Evolutionary conservation across 2,888 invertebrate genomes (phyloP), one percentile per base, ranked within the genome.

Genomic region (Troides helena): DNA sequence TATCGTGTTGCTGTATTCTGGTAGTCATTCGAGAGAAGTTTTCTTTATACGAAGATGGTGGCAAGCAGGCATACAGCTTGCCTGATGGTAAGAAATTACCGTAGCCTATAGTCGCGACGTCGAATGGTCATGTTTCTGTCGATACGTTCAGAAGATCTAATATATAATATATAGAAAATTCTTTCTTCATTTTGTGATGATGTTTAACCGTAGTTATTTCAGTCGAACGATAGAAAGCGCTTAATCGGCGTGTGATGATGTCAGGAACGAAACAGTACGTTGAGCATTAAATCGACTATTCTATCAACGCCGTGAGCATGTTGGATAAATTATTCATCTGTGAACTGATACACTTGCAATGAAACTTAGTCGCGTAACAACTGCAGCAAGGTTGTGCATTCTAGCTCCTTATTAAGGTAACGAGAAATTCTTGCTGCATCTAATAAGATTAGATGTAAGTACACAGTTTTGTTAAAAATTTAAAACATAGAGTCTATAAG

Each of bases 321-420:
- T 70, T 63, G 53, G 62, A 67, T 70, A 60, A 66, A 70, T 67
- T 70, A 70, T 70, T 70, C 70, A 70, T 70, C 66, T 67, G 66
- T 63, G 66, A 67, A 63, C 53, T 50, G 66, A 67, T 53, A 43
- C 70, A 65, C 62, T 70, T 70, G 70, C 70, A 56, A 50, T 67
- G 57, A 18, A 59, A 67, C 53, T 57, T 50, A 64, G 21, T 58
- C 36, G 68, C 21, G 58, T 43, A n/a, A 61, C 61, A 61, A 61
- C n/a, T 61, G 39, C 57, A n/a, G 23, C n/a, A n/a, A 8, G 7
- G n/a, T 53, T 53, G 18, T 53, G 53, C 6, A 53, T 53, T 7
- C 18, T 7, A 7, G 18, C n/a, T 53, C n/a, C n/a, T 53, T 50
- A n/a, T 53, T 53, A 5, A 53, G 5, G n/a, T 53, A n/a, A 53